Evolutionary conservation across 2,797 vertebrate genomes (phyloP), one percentile per base, ranked within the genome.

Genomic region (Vireo griseus): DNA sequence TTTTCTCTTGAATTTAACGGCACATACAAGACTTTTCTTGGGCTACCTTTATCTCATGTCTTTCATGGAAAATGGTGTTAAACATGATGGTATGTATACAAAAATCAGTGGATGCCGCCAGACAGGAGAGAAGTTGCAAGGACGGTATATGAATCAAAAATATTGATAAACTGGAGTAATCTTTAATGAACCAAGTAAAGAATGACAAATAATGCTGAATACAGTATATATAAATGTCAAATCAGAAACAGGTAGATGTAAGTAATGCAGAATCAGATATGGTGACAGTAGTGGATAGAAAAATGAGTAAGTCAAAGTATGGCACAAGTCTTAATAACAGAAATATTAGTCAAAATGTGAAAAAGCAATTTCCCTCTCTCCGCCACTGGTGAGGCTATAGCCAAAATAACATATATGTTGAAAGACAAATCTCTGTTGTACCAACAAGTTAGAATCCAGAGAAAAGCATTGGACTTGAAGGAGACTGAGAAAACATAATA

Each of bases 391-490:
- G 44, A 65, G 7, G 7, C 24, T n/a, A 19, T 54, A 85, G 44
- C 51, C 40, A 21, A 37, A 88, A 37, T 72, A 57, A 52, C 0
- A 2, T 0, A 0, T 26, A 22, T 14, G 16, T 69, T 86, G 51
- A 29, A 65, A 79, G 37, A 35, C 9, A n/a, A 77, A 33, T 21
- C 33, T 82, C n/a, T 69, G 26, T n/a, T 15, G 4, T 44, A 86
- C 0, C 1, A 71, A n/a, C 0, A 2, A 48, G 33, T 45, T 67
- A 19, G 66, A 80, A 77, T 74, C 16, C 72, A 88, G 69, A 69
- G 44, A 48, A 86, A 67, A 83, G 28, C 21, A 73, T 24, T 4
- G 68, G 42, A 40, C 15, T 59, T 71, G 12, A 29, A 62, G 54
- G 25, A 48, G 22, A 25, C 37, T 66, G 35, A 83, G 35, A 79